Conservation (phyloP, 2,113 vertebrate genomes). For the Entelurus aequoreus region DNA sequence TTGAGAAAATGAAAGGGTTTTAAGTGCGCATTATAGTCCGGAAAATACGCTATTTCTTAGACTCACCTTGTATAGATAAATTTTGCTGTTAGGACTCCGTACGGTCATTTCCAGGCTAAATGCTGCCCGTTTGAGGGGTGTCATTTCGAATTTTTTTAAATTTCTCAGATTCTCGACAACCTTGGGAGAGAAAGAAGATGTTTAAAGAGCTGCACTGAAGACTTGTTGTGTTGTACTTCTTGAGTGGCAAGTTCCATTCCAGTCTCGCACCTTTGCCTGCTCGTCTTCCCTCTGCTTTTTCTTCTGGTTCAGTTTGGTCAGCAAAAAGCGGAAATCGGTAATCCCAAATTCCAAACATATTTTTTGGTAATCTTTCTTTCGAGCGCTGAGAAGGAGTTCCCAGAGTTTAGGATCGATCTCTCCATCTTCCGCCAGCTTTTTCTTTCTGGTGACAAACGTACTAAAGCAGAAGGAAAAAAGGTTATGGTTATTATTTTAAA, state of each 20-base stretch:
- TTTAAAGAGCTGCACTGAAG: not conserved
- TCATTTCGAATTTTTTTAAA: conserved; percentile 75
- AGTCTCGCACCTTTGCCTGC: conserved; percentile 72
- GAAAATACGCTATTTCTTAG: conserved; percentile 15
- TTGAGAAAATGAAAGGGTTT: no score
- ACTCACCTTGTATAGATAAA: conserved; percentile 85
- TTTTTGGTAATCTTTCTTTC: conserved; percentile 82
- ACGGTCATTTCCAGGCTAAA: conserved; percentile 82
- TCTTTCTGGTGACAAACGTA: conserved; percentile 42
- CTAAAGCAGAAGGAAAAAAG: conserved; percentile 24
- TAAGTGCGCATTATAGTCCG: no score
- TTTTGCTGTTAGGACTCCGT: conserved; percentile 68
- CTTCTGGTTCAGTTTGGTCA: conserved; percentile 79
- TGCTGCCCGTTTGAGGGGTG: conserved; percentile 67
- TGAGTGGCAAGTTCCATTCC: no score
- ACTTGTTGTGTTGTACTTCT: no score
- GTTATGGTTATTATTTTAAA: not conserved
- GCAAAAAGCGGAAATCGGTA: conserved; percentile 83
- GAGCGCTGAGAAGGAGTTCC: conserved; percentile 79
- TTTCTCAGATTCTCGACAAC: conserved; percentile 71
- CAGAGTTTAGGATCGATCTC: conserved; percentile 77
- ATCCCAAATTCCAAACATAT: conserved; percentile 83
- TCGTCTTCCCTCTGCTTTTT: conserved; percentile 71
- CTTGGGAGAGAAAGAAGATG: conserved; percentile 49
- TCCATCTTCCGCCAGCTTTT: conserved; percentile 53